phyloP scores from a whole-genome alignment of 2,113 vertebrate genomes.

The Dromiciops gliroides region DNA sequence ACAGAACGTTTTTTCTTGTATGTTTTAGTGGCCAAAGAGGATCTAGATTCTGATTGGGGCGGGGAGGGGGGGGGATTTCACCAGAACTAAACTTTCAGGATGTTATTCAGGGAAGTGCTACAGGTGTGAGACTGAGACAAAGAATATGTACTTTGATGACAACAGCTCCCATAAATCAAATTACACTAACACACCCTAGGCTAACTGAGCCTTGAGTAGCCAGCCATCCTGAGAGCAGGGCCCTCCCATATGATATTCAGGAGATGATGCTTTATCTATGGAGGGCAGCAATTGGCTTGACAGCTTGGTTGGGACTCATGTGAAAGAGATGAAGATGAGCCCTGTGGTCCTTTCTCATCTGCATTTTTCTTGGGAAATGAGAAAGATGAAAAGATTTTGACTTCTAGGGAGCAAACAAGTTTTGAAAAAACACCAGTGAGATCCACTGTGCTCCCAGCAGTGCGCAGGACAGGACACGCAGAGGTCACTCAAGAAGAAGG shows the following conservation, averaged over 20 bases:
- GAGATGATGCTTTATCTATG: not conserved
- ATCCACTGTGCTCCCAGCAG: too few species aligned
- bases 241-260: not conserved
- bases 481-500: accelerated
- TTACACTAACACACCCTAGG: not conserved
- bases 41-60: not conserved
- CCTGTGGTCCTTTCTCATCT: not conserved
- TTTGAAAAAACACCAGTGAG: not conserved
- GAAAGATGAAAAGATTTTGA: not conserved
- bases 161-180: not conserved
- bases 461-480: accelerated
- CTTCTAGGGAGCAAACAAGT: not conserved
- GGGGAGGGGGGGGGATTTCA: not conserved
- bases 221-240: not conserved
- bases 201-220: not conserved
- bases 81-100: accelerated
- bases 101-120: not conserved
- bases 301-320: not conserved
- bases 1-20: accelerated
- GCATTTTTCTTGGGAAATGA: not conserved
- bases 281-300: not conserved
- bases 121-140: not conserved
- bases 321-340: not conserved
- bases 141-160: not conserved
- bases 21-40: not conserved